Evolutionary conservation across 2,888 invertebrate genomes (phyloP).

Genomic region (Exocentrus adspersus): DNA sequence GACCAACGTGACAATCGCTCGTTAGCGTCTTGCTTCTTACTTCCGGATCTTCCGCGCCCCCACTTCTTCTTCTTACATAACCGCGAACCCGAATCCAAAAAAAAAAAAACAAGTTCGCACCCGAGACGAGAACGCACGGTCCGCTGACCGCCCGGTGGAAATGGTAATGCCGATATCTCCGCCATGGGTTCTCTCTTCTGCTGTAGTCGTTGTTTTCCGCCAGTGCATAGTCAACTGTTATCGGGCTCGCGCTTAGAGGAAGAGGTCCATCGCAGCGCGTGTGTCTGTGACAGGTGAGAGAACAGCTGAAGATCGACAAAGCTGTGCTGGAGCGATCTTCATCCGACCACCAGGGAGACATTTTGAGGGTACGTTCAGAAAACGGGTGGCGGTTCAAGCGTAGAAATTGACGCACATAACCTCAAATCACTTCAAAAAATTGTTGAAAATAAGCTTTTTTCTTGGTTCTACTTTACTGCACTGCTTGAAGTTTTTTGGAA

Average conservation of each 20-base stretch:
- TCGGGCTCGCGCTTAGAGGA: conserved; percentile 47
- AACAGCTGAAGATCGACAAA: no score
- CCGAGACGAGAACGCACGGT: conserved; percentile 54
- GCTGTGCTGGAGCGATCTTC: no score
- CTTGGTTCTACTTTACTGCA: no score
- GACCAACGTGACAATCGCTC: no score
- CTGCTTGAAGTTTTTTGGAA: no score
- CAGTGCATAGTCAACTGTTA: conserved; percentile 51
- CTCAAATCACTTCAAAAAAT: no score
- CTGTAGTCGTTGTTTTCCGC: conserved; percentile 52
- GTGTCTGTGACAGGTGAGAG: neutral
- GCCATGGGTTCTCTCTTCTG: conserved; percentile 53
- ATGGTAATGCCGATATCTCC: conserved; percentile 58
- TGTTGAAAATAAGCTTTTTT: no score
- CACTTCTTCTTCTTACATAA: conserved; percentile 11
- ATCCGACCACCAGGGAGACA: no score
- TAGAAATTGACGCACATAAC: no score
- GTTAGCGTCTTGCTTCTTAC: no score
- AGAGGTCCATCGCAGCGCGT: conserved; percentile 42
- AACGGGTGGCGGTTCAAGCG: neutral
- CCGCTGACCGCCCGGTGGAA: conserved; percentile 51
- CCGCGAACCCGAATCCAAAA: neutral
- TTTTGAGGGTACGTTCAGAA: neutral
- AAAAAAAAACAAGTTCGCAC: conserved; percentile 39
- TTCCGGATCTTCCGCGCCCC: neutral